phyloP scores from a whole-genome alignment of 2,113 vertebrate genomes.

The Gadus macrocephalus region DNA sequence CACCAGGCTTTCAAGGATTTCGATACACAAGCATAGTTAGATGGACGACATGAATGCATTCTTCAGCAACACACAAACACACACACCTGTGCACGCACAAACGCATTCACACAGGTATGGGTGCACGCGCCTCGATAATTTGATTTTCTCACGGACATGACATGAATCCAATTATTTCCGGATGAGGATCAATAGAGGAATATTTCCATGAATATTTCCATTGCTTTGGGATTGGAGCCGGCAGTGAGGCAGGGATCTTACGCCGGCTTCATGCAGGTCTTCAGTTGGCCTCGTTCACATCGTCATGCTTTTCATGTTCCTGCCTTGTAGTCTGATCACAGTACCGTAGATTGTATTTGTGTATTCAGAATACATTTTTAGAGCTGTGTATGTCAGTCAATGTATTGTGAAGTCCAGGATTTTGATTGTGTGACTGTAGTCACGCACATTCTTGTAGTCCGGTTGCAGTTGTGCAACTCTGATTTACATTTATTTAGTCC shows the following conservation, averaged over 20 bases:
- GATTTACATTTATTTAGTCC: no score
- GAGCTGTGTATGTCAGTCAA: no score
- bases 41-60: no score
- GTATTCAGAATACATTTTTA: no score
- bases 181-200: constrained; percentile 62
- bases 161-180: constrained; percentile 65
- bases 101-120: constrained; percentile 8
- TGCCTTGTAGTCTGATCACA: background rate
- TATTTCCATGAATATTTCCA: constrained; percentile 67
- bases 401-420: no score
- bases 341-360: no score
- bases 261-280: constrained; percentile 27
- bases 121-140: constrained; percentile 36
- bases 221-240: constrained; percentile 55
- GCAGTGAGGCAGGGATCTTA: constrained; percentile 57
- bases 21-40: no score
- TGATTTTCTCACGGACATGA: constrained; percentile 57
- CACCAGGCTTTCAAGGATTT: constrained; percentile 1
- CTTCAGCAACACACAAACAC: background rate
- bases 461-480: no score
- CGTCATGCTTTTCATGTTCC: no score
- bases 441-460: no score
- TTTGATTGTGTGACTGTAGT: no score
- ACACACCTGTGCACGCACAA: constrained; percentile 11
- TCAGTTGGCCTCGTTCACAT: constrained; percentile 28